Conservation (phyloP, 2,113 vertebrate species). For the Epinephelus cyanopodus region DNA sequence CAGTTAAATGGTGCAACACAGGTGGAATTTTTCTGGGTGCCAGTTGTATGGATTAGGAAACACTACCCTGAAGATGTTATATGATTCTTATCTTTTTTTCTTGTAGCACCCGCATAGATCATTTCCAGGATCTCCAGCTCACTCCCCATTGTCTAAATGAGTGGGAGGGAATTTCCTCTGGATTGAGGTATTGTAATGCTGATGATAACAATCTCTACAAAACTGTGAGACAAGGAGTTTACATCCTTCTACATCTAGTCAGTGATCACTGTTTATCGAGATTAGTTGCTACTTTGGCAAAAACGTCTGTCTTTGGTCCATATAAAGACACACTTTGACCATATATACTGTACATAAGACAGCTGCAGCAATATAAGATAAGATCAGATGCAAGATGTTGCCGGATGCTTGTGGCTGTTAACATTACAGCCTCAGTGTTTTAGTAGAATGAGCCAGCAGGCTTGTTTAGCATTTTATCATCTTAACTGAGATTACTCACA, state of each 20-base stretch:
- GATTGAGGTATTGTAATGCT: neutral
- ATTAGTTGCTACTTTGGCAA: too few species aligned
- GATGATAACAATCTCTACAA: neutral
- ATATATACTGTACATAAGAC: too few species aligned
- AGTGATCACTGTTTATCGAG: neutral
- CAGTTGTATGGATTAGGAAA: neutral
- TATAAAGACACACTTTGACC: neutral
- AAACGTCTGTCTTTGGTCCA: neutral
- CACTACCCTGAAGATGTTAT: neutral
- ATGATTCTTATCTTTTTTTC: constrained; percentile 1
- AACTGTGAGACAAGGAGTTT: neutral
- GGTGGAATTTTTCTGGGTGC: too few species aligned
- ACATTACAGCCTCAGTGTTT: neutral
- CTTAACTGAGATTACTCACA: neutral
- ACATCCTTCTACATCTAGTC: neutral
- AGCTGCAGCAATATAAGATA: too few species aligned
- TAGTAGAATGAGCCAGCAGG: too few species aligned
- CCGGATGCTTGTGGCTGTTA: neutral
- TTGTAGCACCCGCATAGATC: neutral
- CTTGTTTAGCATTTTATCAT: neutral
- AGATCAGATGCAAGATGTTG: neutral
- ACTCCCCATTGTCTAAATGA: neutral
- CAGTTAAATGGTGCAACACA: too few species aligned
- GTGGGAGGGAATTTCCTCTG: neutral
- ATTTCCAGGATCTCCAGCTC: neutral